Base-by-base conservation (phyloP, 2,797 vertebrate genomes). In the Sebastes taczanowskii region DNA sequence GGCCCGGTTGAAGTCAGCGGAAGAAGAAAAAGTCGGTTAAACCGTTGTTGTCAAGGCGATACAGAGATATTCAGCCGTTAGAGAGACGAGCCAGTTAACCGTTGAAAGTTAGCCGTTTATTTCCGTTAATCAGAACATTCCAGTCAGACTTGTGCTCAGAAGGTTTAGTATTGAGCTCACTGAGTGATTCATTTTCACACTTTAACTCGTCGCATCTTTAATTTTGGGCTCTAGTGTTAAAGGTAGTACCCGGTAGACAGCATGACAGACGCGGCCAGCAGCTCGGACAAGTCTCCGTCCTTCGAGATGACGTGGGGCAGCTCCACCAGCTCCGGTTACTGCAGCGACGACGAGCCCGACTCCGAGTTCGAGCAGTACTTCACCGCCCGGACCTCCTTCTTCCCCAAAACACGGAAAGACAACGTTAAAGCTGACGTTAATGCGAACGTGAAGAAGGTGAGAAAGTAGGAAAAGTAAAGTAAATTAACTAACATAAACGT, bases 241-340 rank as follows among this genome's bases (percentile, higher is more conserved):
- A 42, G 2, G n/a, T 14, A 16, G 11, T 2, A 32, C 11, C 10
- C 38, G 9, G 29, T 46, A 53, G 71, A 63, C 71, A 88, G 8
- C 20, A 93, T 91, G 91, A 46, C 84, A 63, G 75, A 72, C 78
- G 25, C 71, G 46, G 53, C 63, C 0, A 87, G 60, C 68, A 81
- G 71, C 72, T 73, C 92, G 27, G 91, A 91, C 10, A 95, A 95
- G 61, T 80, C 67, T 3, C 91, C 92, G 0, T 94, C 93, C 42
- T 98, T 98, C 84, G 97, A 97, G 90, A 97, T 94, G 97, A 98
- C 97, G 35, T 98, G 97, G 97, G 96, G 95, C 46, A 99, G 98
- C 95, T 97, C 97, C 49, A 93, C 98, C 23, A 99, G 98, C 95
- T 99, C 98, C 91, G 98, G 98, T 59, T 99, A 99, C 95, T 99